phyloP scores from a whole-genome alignment of 1,140 invertebrate genomes.

The Aphaenogaster rudis region DNA sequence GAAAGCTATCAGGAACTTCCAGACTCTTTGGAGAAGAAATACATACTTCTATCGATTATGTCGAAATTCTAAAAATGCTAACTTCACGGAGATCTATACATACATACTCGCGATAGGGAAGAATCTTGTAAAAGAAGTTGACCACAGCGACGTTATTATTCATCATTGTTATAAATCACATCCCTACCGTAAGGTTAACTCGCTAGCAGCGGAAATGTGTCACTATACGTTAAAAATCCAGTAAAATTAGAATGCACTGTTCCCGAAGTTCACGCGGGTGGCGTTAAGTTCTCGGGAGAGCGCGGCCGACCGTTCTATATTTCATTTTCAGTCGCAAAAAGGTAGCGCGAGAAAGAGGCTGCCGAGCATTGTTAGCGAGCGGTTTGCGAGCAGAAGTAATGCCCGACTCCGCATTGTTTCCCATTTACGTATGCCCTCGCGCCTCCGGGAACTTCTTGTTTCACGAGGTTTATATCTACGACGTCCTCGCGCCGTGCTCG shows the following conservation, averaged over 20 bases:
- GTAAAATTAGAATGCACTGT: constrained; percentile 44
- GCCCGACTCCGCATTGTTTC: constrained; percentile 62
- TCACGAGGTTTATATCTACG: constrained; percentile 66
- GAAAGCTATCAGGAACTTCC: background rate
- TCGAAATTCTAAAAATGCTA: background rate
- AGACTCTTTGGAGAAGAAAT: background rate
- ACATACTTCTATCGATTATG: constrained; percentile 8
- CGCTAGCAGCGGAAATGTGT: constrained; percentile 17
- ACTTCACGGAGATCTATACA: background rate
- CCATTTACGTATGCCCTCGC: constrained; percentile 70
- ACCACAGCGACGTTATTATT: constrained; percentile 6
- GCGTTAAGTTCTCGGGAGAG: constrained; percentile 30
- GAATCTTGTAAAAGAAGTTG: constrained; percentile 28
- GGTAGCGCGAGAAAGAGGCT: constrained; percentile 64
- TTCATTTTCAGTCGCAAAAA: constrained; percentile 65
- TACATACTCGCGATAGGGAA: background rate
- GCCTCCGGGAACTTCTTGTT: constrained; percentile 64
- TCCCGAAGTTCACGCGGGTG: constrained; percentile 6
- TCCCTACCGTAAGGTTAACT: constrained; percentile 16
- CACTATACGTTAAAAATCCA: constrained; percentile 46
- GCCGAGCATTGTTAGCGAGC: constrained; percentile 68
- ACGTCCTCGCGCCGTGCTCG: constrained; percentile 22
- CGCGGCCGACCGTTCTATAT: constrained; percentile 53
- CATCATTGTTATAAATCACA: constrained; percentile 38
- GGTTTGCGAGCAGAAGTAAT: constrained; percentile 63